Evolutionary conservation across 2,888 invertebrate genomes (phyloP).

Genomic region (Pandemis heparana): DNA sequence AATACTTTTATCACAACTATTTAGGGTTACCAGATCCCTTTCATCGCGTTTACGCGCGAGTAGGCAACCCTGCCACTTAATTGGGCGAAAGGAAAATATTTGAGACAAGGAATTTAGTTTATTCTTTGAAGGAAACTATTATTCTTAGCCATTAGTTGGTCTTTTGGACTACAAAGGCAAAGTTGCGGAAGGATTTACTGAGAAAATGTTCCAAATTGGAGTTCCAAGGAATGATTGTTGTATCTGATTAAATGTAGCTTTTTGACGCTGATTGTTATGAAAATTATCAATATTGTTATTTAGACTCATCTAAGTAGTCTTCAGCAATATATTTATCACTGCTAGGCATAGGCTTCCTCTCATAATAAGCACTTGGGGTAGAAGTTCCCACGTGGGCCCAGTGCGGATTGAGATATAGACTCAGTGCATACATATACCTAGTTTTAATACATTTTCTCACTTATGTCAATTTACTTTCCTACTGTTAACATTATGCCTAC

Average conservation of each 20-base stretch:
- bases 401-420: too few relatives aligned
- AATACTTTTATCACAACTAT: constrained; percentile 30
- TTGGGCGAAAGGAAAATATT: constrained; percentile 19
- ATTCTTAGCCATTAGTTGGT: constrained; percentile 16
- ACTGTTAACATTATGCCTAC: too few relatives aligned
- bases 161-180: constrained; percentile 4
- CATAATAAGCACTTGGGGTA: too few relatives aligned
- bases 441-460: too few relatives aligned
- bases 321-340: too few relatives aligned
- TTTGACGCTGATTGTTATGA: neutral
- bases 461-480: too few relatives aligned
- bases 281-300: neutral
- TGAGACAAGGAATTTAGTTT: constrained; percentile 19
- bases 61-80: constrained; percentile 22
- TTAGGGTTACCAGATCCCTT: constrained; percentile 20
- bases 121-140: constrained; percentile 35
- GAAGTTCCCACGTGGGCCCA: too few relatives aligned
- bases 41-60: constrained; percentile 22
- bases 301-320: neutral
- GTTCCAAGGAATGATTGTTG: neutral
- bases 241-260: neutral
- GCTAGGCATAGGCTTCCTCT: too few relatives aligned
- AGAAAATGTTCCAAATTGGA: neutral
- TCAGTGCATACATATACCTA: too few relatives aligned
- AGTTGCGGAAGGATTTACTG: neutral